Conservation (phyloP, 2,113 vertebrate genomes). For the Guaruba guarouba region DNA sequence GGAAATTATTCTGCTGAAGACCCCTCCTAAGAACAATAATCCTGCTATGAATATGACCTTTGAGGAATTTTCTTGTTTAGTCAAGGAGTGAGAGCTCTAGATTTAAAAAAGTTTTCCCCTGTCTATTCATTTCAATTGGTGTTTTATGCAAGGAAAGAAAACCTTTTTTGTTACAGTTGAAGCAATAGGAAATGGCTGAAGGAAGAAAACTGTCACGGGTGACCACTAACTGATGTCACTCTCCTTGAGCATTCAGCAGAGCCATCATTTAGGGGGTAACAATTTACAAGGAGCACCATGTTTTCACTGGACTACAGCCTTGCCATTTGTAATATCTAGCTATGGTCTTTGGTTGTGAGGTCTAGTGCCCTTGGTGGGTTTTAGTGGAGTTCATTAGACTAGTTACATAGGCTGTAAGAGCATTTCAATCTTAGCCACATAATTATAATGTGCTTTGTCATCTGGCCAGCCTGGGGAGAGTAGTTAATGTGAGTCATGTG, state of each 20-base stretch:
- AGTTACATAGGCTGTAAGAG: neutral
- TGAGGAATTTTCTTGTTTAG: neutral
- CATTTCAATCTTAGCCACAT: constrained; percentile 15
- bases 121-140: neutral
- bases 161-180: neutral
- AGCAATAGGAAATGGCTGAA: neutral
- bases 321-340: constrained; percentile 5
- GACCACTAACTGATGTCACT: constrained; percentile 33
- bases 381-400: constrained; percentile 15
- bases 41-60: neutral
- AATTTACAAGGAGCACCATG: neutral
- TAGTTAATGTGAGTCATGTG: constrained; percentile 44
- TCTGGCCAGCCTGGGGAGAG: constrained; percentile 5
- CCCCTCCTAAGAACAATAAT: neutral
- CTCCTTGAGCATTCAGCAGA: neutral
- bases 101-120: neutral
- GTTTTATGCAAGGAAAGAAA: neutral
- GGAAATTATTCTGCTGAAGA: neutral
- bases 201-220: neutral
- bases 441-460: constrained; percentile 43
- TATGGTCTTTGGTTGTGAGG: constrained; percentile 4
- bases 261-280: constrained; percentile 7
- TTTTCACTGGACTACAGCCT: constrained; percentile 11
- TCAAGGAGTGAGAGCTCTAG: neutral
- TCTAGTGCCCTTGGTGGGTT: constrained; percentile 37